Evolutionary conservation across 2,888 invertebrate species (phyloP), one percentile per base, ranked within the genome.

Genomic region (Parnassius orleans): DNA sequence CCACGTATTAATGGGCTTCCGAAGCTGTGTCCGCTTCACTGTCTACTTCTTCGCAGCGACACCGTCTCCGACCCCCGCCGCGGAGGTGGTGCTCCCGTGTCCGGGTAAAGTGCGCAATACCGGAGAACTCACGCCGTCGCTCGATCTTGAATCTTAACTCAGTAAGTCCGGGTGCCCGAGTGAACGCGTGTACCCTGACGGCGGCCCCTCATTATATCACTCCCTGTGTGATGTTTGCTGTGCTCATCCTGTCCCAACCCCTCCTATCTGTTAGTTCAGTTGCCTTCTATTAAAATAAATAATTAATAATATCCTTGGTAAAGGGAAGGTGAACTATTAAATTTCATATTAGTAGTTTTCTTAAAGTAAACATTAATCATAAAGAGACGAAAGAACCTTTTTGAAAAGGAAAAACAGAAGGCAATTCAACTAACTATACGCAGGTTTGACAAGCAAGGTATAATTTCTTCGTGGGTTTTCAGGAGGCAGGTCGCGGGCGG

Each of bases 401-500:
- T 7, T 33, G 33, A 33, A 33, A 19, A 54, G 15, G 1, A 43
- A 48, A 60, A 60, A 55, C 41, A 33, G 51, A 60, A 53, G 46
- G 48, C 59, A 53, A 56, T 52, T 42, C 9, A 48, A 58, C 55
- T 47, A 53, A n/a, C 14, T 46, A 47, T n/a, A 47, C 56, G 5
- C 10, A 10, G 12, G 50, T 14, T n/a, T 9, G 9, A 10, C 14
- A 41, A 54, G 47, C 50, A 53, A 50, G 48, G 11, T 48, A 11
- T 11, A 2, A 53, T 47, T 10, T 12, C 11, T 55, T 51, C n/a
- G 50, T 41, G 9, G 41, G 33, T 62, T 70, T 66, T 2, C 79
- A 87, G 89, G 90, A 63, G 85, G 86, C 66, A 78, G 90, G 66
- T 77, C 83, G 66, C 88, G 93, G 67, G 90, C 90, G 70, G 81